Evolutionary conservation across 2,888 invertebrate genomes (phyloP).

Genomic region (Drosophila setosimentum): DNA sequence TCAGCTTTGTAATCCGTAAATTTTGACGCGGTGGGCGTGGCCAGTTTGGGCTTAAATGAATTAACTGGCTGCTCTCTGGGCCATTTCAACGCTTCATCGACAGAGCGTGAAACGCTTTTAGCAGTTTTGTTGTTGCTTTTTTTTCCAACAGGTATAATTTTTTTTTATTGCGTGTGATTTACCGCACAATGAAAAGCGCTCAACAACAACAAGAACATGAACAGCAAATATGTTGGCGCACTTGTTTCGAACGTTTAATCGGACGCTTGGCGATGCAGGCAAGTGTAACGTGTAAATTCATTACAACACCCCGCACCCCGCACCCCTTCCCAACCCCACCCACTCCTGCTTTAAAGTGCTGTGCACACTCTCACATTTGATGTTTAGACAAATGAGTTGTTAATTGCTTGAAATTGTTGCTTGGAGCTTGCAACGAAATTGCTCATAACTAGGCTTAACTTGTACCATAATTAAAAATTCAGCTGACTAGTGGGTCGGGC

Average conservation of each 20-base stretch:
- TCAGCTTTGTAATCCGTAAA: conserved; percentile 6
- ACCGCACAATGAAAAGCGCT: conserved; percentile 64
- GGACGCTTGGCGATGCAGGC: conserved; percentile 67
- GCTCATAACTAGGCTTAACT: conserved; percentile 22
- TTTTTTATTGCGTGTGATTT: conserved; percentile 69
- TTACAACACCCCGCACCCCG: neutral
- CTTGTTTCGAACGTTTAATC: conserved; percentile 55
- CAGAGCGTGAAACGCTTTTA: conserved; percentile 77
- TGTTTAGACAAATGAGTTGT: conserved; percentile 62
- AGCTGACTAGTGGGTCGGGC: neutral
- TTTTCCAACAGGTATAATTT: conserved; percentile 14
- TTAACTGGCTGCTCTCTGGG: conserved; percentile 34
- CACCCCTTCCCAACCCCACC: neutral
- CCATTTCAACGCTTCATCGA: conserved; percentile 73
- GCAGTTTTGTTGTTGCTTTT: conserved; percentile 8
- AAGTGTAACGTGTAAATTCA: conserved; percentile 48
- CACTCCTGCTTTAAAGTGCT: conserved; percentile 6
- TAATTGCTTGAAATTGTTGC: conserved; percentile 48
- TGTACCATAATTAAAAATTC: conserved; percentile 34
- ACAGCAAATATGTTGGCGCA: conserved; percentile 38
- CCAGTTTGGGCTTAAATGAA: conserved; percentile 44
- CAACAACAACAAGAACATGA: conserved; percentile 12
- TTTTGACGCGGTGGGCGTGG: conserved; percentile 43
- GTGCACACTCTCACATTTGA: conserved; percentile 2
- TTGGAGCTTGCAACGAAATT: conserved; percentile 25